These are phyloP conservation scores for Sprattus sprattus DNA, from an alignment of 2,113 vertebrate species.

Conservation along the genomic window DNA sequence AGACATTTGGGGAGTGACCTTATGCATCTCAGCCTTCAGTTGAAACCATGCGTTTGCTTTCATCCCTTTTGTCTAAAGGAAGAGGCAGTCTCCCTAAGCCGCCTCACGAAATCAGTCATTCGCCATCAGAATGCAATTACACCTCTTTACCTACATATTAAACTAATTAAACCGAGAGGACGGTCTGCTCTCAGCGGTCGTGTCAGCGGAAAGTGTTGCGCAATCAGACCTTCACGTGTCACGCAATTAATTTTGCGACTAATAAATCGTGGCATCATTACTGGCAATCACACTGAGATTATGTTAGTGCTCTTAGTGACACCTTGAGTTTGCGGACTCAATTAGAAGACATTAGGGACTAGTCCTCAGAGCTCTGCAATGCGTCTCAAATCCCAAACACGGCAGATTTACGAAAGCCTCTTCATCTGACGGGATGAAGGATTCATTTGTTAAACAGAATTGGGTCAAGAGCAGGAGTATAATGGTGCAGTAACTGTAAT, in stretches of 20 bases:
- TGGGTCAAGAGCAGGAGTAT: background rate
- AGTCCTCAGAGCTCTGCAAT: background rate
- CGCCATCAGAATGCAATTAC: background rate
- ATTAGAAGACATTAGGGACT: background rate
- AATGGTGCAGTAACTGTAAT: background rate
- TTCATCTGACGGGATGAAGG: background rate
- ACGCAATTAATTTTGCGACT: background rate
- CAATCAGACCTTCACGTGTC: background rate
- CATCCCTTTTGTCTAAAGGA: background rate
- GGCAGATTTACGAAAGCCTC: background rate
- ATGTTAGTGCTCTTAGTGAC: background rate
- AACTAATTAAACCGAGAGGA: background rate
- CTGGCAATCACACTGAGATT: background rate
- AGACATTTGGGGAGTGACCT: background rate
- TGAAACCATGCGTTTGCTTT: background rate
- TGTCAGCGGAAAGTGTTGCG: background rate
- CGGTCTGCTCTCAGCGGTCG: background rate
- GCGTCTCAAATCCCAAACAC: background rate
- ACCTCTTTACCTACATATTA: background rate
- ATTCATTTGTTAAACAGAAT: background rate
- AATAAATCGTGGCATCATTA: background rate
- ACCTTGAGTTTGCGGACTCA: background rate
- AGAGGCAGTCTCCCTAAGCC: background rate
- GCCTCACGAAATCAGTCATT: background rate
- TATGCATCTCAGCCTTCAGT: background rate